Conservation (phyloP, 2,113 vertebrate species). For the Conger conger region DNA sequence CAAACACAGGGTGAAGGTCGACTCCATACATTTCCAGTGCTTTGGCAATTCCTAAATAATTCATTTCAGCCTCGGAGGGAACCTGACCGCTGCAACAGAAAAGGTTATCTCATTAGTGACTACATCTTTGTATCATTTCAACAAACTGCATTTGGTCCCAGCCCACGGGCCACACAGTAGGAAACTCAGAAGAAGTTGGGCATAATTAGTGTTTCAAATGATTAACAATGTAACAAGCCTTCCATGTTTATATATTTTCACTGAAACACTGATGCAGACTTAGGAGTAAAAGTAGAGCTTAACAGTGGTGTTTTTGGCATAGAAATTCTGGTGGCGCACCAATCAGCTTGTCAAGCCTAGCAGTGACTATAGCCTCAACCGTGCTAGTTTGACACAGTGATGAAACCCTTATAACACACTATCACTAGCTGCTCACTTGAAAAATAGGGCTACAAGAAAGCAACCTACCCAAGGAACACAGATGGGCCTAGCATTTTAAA, state of each 20-base stretch:
- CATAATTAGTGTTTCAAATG: background rate
- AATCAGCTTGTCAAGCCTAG: too few species aligned
- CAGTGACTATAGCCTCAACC: too few species aligned
- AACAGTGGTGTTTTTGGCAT: too few species aligned
- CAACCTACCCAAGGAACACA: too few species aligned
- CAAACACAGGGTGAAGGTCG: slow-evolving; percentile 86
- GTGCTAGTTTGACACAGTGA: too few species aligned
- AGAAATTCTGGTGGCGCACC: too few species aligned
- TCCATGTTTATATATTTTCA: background rate
- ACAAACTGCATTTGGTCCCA: background rate
- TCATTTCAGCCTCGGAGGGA: slow-evolving; percentile 79
- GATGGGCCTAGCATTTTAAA: too few species aligned
- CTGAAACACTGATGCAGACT: background rate
- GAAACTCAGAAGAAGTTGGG: background rate
- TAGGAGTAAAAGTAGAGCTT: background rate
- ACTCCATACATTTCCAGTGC: slow-evolving; percentile 91
- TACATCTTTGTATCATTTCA: background rate
- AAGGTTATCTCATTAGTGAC: slow-evolving; percentile 24
- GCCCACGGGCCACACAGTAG: background rate
- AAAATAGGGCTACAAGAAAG: too few species aligned
- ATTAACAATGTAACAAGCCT: background rate
- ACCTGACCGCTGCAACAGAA: slow-evolving; percentile 74
- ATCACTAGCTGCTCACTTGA: too few species aligned
- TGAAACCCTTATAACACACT: too few species aligned
- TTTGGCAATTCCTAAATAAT: slow-evolving; percentile 82